These are phyloP conservation scores for Anoura caudifer DNA, from an alignment of 2,113 vertebrate species.

Conservation along the genomic window DNA sequence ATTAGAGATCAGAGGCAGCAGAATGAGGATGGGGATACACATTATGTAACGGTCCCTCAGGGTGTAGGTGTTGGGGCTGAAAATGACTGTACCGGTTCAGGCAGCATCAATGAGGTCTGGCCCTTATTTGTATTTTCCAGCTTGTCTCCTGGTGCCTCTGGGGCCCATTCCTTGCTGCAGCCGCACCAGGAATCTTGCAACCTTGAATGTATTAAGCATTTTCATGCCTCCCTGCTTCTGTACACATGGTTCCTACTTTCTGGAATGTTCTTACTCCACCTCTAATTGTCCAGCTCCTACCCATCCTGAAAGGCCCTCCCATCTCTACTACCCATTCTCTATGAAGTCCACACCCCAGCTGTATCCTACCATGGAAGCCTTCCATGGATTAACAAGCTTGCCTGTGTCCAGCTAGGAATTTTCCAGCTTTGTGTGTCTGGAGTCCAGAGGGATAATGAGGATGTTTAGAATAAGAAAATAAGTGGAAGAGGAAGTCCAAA, in stretches of 20 bases:
- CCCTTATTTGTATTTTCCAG: neutral
- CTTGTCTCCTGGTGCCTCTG: neutral
- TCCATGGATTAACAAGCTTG: neutral
- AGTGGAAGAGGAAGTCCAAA: slow-evolving; percentile 69
- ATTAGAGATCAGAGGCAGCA: neutral
- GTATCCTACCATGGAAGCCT: neutral
- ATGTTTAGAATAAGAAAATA: slow-evolving; percentile 67
- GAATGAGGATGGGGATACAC: neutral
- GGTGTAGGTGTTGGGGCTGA: neutral
- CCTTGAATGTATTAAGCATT: neutral
- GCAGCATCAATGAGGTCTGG: neutral
- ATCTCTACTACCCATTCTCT: neutral
- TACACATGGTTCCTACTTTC: neutral
- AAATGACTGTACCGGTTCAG: neutral
- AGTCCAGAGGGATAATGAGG: slow-evolving; percentile 47
- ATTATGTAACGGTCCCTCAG: neutral
- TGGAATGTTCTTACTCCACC: neutral
- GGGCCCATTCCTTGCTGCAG: neutral
- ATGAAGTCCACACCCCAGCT: neutral
- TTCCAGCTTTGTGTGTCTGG: neutral
- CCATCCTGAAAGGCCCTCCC: neutral
- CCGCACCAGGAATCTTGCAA: neutral
- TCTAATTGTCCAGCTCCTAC: neutral
- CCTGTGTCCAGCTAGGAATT: slow-evolving; percentile 14
- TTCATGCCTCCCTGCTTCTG: neutral